Evolutionary conservation across 2,888 invertebrate species (phyloP).

Genomic region (Diarsia mendica): DNA sequence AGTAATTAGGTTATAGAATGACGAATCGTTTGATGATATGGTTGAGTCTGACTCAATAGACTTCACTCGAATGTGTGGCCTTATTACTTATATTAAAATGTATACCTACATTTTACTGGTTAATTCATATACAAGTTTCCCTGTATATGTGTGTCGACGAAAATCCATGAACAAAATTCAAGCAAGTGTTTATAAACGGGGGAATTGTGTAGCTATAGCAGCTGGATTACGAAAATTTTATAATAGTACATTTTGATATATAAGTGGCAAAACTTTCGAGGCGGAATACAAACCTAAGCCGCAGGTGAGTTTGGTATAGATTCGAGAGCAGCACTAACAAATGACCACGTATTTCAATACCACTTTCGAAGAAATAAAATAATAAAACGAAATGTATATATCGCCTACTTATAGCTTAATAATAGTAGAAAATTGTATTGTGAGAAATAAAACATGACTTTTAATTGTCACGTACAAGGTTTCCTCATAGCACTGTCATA

Average conservation of each 20-base stretch:
- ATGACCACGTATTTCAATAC: too few relatives aligned
- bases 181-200: neutral
- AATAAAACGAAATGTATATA: too few relatives aligned
- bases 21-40: slow-evolving; percentile 29
- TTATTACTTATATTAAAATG: neutral
- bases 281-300: too few relatives aligned
- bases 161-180: neutral
- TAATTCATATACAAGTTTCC: neutral
- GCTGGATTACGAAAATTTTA: neutral
- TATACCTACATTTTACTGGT: neutral
- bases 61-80: neutral
- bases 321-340: too few relatives aligned
- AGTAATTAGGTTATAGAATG: neutral
- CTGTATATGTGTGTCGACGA: neutral
- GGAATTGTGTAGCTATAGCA: neutral
- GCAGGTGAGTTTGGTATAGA: too few relatives aligned
- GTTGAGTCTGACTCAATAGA: slow-evolving; percentile 3
- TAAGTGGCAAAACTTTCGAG: too few relatives aligned
- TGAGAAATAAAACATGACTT: neutral
- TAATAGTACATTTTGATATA: too few relatives aligned
- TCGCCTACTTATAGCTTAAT: too few relatives aligned
- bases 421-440: neutral
- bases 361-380: too few relatives aligned
- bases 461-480: neutral
- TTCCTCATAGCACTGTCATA: slow-evolving; percentile 8